Conservation (phyloP, 2,888 invertebrate species). For the Pyrocoelia pectoralis region DNA sequence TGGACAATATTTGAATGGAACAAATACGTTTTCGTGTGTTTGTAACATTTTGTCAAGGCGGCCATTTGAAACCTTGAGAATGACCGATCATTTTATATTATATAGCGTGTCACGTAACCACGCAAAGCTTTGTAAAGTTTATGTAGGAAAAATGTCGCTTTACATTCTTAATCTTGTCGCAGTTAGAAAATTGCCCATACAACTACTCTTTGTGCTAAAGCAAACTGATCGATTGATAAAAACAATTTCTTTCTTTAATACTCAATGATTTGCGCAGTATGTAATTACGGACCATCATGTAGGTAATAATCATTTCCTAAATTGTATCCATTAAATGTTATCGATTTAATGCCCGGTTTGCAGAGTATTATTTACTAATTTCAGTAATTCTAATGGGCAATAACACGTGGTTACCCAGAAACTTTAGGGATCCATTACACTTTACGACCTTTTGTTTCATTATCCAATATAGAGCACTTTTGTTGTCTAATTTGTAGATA, state of each 20-base stretch:
- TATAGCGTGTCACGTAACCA: slow-evolving; percentile 45
- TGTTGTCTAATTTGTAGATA: too few species aligned
- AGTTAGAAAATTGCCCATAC: neutral
- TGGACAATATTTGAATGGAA: slow-evolving; percentile 40
- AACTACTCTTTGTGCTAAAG: neutral
- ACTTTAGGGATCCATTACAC: neutral
- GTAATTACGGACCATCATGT: too few species aligned
- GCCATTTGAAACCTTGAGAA: slow-evolving; percentile 52
- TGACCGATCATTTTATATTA: slow-evolving; percentile 56
- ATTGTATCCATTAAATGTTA: neutral
- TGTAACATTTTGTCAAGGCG: slow-evolving; percentile 50
- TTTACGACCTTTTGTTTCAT: neutral
- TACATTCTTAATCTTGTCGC: neutral
- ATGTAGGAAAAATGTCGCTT: neutral
- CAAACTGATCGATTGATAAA: too few species aligned
- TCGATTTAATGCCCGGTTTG: slow-evolving; percentile 6
- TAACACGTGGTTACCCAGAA: slow-evolving; percentile 4
- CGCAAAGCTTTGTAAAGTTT: slow-evolving; percentile 18
- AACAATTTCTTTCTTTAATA: too few species aligned
- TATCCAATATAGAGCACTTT: too few species aligned
- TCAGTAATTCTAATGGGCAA: slow-evolving; percentile 6
- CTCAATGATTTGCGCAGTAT: too few species aligned
- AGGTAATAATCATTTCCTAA: slow-evolving; percentile 1
- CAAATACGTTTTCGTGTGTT: slow-evolving; percentile 51
- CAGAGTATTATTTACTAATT: slow-evolving; percentile 20